Evolutionary conservation across 2,797 vertebrate genomes (phyloP), one percentile per base, ranked within the genome.

Genomic region (Scomberomorus guttatus): DNA sequence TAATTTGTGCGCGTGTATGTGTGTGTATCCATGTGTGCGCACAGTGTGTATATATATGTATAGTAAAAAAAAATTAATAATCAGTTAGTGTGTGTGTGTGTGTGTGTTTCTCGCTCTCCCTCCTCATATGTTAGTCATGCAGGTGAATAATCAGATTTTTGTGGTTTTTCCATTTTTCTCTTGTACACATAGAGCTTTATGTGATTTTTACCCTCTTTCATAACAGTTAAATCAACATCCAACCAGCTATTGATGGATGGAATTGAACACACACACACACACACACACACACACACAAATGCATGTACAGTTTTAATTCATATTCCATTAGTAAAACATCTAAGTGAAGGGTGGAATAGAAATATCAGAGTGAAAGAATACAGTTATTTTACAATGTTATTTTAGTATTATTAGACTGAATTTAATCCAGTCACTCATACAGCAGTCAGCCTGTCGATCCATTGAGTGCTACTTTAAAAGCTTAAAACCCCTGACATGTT

Each of bases 131-230:
- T 80, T 72, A 37, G 48, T 25, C 72, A 84, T 81, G 77, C 69
- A 56, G 80, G 46, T 67, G 73, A 84, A 83, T 84, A 87, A 87
- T 85, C 77, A 74, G 29, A 80, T 82, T 63, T 80, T 59, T 77
- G 68, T 73, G 76, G 9, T 64, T 87, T 89, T 67, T 64, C 12
- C 42, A 15, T 75, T 59, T 78, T 82, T 73, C 44, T 75, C 20
- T 37, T 3, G 1, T 22, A 82, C 65, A 87, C 69, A 66, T 50
- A 18, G 56, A 6, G 37, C 78, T 86, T 78, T 87, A 76, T 87
- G 39, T 61, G 24, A 62, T 48, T 87, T 68, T 62, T 63, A 29
- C 22, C 65, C 64, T 80, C 76, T 72, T 78, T 84, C 78, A 66
- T 70, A 82, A 79, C 39, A 56, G 63, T 64, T 72, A 64, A 78